These are phyloP conservation scores for Notothenia rossii DNA, from an alignment of 2,113 vertebrate genomes.

Conservation along the genomic window DNA sequence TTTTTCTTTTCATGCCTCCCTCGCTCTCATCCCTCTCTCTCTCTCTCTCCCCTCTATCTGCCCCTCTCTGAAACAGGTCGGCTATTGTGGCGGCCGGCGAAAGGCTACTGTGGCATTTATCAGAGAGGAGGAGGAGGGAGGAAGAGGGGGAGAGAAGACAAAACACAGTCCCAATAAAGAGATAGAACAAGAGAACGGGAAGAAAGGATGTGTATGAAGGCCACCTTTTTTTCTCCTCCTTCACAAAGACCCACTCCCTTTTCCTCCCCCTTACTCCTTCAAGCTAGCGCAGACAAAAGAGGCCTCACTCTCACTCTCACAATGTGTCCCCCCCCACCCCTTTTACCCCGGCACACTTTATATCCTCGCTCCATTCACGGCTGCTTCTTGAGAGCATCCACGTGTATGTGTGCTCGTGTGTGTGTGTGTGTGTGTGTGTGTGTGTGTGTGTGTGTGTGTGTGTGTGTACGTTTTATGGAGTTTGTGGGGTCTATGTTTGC, in stretches of 20 bases:
- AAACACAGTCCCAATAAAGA: conserved; percentile 86
- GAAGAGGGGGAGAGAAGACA: conserved; percentile 68
- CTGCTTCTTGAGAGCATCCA: conserved; percentile 69
- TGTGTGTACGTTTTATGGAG: conserved; percentile 68
- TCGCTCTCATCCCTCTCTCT: conserved; percentile 61
- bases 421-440: conserved; percentile 13
- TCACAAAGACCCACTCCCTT: conserved; percentile 62
- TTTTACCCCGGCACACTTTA: conserved; percentile 80
- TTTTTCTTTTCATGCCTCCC: conserved; percentile 76
- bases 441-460: too few relatives aligned
- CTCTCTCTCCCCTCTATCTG: conserved; percentile 52
- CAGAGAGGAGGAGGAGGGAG: conserved; percentile 74
- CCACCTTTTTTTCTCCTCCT: conserved; percentile 69
- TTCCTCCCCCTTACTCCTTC: conserved; percentile 66
- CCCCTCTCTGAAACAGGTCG: conserved; percentile 80
- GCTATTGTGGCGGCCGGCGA: conserved; percentile 81
- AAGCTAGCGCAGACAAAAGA: conserved; percentile 77
- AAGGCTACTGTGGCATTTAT: conserved; percentile 88
- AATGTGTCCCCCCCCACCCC: conserved; percentile 73
- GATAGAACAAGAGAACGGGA: conserved; percentile 84
- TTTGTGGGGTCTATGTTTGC: conserved; percentile 74
- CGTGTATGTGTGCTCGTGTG: not conserved
- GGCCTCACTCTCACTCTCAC: conserved; percentile 72
- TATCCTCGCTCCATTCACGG: conserved; percentile 78
- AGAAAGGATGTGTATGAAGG: conserved; percentile 85